Evolutionary conservation across 2,888 invertebrate genomes (phyloP).

Genomic region (Lasiommata megera): DNA sequence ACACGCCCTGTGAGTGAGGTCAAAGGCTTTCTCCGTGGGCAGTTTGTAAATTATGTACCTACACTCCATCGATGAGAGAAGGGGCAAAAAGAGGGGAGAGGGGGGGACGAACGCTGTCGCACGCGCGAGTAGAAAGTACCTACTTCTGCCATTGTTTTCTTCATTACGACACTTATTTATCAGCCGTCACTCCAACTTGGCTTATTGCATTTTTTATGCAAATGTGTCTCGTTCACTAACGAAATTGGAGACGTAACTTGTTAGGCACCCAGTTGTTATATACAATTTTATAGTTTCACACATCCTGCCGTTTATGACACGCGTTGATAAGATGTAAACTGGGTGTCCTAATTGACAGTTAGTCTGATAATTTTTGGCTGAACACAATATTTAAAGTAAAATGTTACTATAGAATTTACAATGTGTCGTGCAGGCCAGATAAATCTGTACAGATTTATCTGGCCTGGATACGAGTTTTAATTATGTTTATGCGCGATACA

Average conservation of each 20-base stretch:
- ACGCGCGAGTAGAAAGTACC: slow-evolving; percentile 68
- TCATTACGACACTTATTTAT: slow-evolving; percentile 74
- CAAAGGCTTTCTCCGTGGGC: slow-evolving; percentile 74
- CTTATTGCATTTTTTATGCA: slow-evolving; percentile 65
- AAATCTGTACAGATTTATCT: too few species aligned
- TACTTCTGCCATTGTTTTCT: slow-evolving; percentile 66
- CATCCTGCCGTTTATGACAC: slow-evolving; percentile 13
- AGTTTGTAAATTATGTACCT: slow-evolving; percentile 40
- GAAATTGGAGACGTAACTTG: slow-evolving; percentile 35
- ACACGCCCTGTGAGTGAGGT: slow-evolving; percentile 64
- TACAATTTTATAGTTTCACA: slow-evolving; percentile 20
- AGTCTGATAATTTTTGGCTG: neutral
- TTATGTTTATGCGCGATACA: too few species aligned
- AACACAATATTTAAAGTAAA: too few species aligned
- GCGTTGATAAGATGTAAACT: neutral
- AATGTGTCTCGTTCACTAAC: slow-evolving; percentile 43
- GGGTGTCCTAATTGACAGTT: neutral
- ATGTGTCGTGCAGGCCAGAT: too few species aligned
- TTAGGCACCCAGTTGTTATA: slow-evolving; percentile 21
- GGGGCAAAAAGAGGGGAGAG: slow-evolving; percentile 39
- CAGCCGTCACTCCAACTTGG: slow-evolving; percentile 57
- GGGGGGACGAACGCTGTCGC: slow-evolving; percentile 41
- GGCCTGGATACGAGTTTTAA: too few species aligned
- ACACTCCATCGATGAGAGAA: slow-evolving; percentile 40
- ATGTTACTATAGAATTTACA: too few species aligned